phyloP scores from a whole-genome alignment of 2,113 vertebrate genomes.

The Menura novaehollandiae region DNA sequence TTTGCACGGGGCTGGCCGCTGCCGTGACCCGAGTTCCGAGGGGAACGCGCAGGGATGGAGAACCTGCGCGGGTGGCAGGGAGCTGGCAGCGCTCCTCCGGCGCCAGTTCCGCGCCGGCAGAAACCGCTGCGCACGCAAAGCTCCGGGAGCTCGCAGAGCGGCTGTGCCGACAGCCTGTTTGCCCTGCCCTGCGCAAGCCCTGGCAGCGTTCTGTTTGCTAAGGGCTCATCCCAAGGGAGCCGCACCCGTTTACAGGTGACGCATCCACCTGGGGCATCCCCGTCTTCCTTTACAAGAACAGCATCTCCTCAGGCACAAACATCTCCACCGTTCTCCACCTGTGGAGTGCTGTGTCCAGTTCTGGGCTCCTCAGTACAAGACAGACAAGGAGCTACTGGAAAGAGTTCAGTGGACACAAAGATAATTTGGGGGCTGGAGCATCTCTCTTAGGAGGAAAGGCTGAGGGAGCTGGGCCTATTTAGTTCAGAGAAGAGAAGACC shows the following conservation, averaged over 20 bases:
- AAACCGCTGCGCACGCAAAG: fast-evolving
- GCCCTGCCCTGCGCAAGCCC: fast-evolving
- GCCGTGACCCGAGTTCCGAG: fast-evolving
- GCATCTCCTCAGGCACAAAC: too few species aligned
- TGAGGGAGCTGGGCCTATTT: background rate
- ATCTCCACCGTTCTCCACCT: background rate
- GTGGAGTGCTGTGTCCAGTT: background rate
- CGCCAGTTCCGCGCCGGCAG: fast-evolving
- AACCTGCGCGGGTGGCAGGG: too few species aligned
- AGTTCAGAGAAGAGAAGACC: too few species aligned
- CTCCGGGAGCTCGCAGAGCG: too few species aligned
- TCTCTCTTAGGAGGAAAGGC: background rate
- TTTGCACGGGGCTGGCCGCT: fast-evolving
- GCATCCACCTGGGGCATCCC: background rate
- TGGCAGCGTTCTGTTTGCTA: fast-evolving
- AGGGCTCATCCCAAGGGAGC: background rate
- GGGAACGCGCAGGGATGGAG: fast-evolving
- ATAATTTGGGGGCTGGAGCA: background rate
- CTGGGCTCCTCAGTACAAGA: background rate
- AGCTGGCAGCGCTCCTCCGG: background rate
- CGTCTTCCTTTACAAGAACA: too few species aligned
- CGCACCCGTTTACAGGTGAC: too few species aligned
- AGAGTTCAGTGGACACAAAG: background rate
- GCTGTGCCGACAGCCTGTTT: background rate
- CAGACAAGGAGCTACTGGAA: background rate